Evolutionary conservation across 1,140 invertebrate genomes (phyloP), one percentile per base, ranked within the genome.

Genomic region (Drosophila aff.): DNA sequence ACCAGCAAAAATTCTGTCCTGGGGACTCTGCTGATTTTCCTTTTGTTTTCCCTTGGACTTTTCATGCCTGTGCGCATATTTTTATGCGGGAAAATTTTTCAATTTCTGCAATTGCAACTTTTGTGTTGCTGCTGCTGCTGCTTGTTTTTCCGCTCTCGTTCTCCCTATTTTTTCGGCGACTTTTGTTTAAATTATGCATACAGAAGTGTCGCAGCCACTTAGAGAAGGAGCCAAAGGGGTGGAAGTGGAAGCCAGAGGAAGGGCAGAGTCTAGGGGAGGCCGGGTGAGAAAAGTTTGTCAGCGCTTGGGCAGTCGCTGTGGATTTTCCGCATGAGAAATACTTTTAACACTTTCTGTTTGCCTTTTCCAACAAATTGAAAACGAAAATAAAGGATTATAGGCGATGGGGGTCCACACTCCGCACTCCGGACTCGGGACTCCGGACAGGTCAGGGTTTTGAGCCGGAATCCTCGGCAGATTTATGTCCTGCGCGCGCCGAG

Each of bases 141-240:
- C 53, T 73, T 62, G 71, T 69, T 60, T 61, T 78, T 68, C 43
- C 13, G 55, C 31, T 31, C 15, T 38, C 33, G 46, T 61, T 57
- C 65, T 64, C 47, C 28, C 46, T 40, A 46, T 68, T 59, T 79
- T 81, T 68, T 62, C 16, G 52, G 46, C 62, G 53, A 61, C 76
- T 79, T 79, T 71, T 76, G 65, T 72, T 62, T 78, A 75, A 84
- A 79, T 89, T 83, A 89, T 89, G 81, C 69, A 82, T 76, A 62
- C 73, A 78, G 67, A 84, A 79, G 85, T 64, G 55, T 79, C 76
- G 67, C 63, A 77, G 84, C 80, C 84, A 87, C 84, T 87, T 84
- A 89, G 66, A 49, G 47, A 33, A 43, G 58, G 55, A 38, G 10
- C 33, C 40, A 11, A 28, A 10, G 13, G 15, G 36, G 11, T 40